Conservation (phyloP, 2,888 invertebrate genomes). For the Pammene aurita region DNA sequence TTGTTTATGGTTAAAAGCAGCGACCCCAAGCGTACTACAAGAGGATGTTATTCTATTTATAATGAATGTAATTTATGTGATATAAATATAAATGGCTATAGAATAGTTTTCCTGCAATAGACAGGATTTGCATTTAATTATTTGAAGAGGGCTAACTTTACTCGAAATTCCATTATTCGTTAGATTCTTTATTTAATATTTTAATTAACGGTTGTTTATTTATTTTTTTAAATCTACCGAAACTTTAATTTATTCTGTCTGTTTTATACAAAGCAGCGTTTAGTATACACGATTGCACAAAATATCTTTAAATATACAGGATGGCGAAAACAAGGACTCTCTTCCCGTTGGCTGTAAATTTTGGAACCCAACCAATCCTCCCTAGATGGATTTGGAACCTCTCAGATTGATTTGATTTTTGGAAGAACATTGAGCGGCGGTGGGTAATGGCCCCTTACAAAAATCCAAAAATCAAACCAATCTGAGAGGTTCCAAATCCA, state of each 20-base stretch:
- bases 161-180: neutral
- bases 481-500: too few species aligned
- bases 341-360: too few species aligned
- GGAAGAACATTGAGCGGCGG: too few species aligned
- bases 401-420: too few species aligned
- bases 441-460: too few species aligned
- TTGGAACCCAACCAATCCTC: too few species aligned
- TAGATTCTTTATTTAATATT: neutral
- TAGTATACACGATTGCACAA: too few species aligned
- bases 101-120: constrained; percentile 51
- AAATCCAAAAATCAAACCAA: too few species aligned
- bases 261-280: neutral
- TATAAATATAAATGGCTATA: constrained; percentile 68
- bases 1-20: constrained; percentile 51
- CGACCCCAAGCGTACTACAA: constrained; percentile 61
- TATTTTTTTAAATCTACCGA: neutral
- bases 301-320: too few species aligned
- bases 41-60: constrained; percentile 62
- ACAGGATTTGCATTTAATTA: constrained; percentile 33
- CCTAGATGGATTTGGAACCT: too few species aligned
- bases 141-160: constrained; percentile 3
- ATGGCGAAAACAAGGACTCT: too few species aligned
- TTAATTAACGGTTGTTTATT: neutral
- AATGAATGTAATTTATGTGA: constrained; percentile 71
- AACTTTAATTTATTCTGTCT: neutral